Evolutionary conservation across 2,888 invertebrate genomes (phyloP), one percentile per base, ranked within the genome.

Genomic region (Eurytoma adleriae): DNA sequence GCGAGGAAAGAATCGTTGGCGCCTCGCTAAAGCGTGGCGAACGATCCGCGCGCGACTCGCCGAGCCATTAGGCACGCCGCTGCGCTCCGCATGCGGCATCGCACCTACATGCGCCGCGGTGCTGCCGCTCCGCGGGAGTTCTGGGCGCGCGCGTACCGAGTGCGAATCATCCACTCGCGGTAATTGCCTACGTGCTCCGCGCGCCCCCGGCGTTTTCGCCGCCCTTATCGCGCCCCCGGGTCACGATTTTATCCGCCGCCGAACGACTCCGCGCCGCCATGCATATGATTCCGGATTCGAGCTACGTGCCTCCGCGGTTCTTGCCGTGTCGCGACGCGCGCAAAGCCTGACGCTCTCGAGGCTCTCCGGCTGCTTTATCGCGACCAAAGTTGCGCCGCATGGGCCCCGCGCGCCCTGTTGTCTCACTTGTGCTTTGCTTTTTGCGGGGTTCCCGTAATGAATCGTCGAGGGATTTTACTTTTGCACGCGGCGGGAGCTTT

Each of bases 161-260:
- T 73, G 79, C 79, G 74, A 76, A 75, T 77, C 77, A 57, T 62
- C 71, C 81, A 82, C 84, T 83, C 72, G 69, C 52, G 18, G 74
- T 83, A 84, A 84, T 84, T 84, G 83, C 82, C 82, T 80, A 82
- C 82, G 83, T 80, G 84, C 75, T 71, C 67, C 56, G 56, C 66
- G 80, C 61, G 76, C 66, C 59, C 66, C 71, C 48, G 20, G 50
- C 75, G 48, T 75, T 14, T 56, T 14, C 54, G 5, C 30, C 57
- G 59, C 59, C 64, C 78, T 78, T 71, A 64, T 70, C 70, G 59
- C 16, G 18, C 64, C 27, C 20, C 5, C 16, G 64, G 7, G n/a
- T 30, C 50, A n/a, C 62, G 70, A 59, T 62, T 48, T 62, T 40
- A 54, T 50, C 54, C 64, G 16, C 66, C 24, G 56, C 64, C 18